A percentile compares a stretch with the other conserved stretches of the same genome.
These are phyloP conservation scores for Dexiosoma caninum DNA, from an alignment of 2,888 invertebrate genomes.

Conservation along the genomic window DNA sequence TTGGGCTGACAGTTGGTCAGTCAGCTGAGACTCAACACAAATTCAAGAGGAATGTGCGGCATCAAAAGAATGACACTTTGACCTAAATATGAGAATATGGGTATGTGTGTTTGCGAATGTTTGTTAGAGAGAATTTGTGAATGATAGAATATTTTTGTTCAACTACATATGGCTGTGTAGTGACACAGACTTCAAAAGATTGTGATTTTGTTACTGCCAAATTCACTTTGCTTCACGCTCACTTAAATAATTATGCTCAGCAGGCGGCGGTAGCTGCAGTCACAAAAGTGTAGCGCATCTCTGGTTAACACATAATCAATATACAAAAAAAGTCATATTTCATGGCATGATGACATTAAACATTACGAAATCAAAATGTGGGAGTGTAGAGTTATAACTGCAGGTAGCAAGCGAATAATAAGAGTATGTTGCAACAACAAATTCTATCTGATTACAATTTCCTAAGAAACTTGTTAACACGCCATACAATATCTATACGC, in stretches of 20 bases:
- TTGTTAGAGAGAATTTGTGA: background rate
- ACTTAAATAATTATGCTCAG: too few species aligned
- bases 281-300: background rate
- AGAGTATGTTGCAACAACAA: constrained; percentile 1
- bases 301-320: too few species aligned
- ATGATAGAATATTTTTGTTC: constrained; percentile 3
- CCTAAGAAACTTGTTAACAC: constrained; percentile 21
- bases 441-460: background rate
- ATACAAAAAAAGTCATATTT: background rate
- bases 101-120: background rate
- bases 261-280: background rate
- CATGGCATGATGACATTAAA: background rate
- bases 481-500: background rate
- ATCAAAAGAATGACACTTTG: constrained; percentile 41
- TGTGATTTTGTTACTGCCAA: background rate
- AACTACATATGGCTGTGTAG: background rate
- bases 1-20: background rate
- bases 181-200: background rate
- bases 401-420: background rate
- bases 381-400: constrained; percentile 13
- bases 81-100: constrained; percentile 48
- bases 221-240: too few species aligned
- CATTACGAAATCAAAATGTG: constrained; percentile 12
- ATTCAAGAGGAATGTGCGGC: background rate
- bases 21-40: background rate